phyloP scores from a whole-genome alignment of 2,113 vertebrate genomes.

The Psittacara wagleri region DNA sequence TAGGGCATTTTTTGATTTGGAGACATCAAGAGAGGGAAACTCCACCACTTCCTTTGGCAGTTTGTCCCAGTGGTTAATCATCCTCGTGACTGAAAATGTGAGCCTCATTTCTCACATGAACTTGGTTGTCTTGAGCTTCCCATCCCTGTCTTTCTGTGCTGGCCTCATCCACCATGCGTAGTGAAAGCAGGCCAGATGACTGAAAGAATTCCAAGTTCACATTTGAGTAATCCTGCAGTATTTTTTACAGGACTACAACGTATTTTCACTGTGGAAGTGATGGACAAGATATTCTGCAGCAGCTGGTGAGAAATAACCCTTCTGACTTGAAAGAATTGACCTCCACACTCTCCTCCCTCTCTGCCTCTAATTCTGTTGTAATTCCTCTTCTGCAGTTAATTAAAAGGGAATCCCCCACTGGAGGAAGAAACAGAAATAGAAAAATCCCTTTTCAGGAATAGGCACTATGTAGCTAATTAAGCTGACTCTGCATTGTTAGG shows the following conservation, averaged over 20 bases:
- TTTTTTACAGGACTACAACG: not conserved
- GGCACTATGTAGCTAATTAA: not conserved
- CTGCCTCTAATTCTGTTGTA: not conserved
- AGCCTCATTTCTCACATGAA: not conserved
- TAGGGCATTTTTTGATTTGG: not conserved
- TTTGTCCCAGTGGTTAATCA: not conserved
- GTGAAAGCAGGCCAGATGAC: not conserved
- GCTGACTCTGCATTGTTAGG: not conserved
- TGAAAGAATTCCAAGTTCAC: not conserved
- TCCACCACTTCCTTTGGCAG: not conserved
- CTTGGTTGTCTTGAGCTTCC: not conserved
- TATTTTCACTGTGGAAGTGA: not conserved
- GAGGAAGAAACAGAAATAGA: slow-evolving; percentile 5
- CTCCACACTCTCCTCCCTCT: not conserved
- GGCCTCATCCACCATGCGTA: not conserved
- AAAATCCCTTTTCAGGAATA: slow-evolving; percentile 20
- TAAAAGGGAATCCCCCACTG: slow-evolving; percentile 41
- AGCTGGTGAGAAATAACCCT: slow-evolving; percentile 1
- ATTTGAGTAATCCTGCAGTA: not conserved
- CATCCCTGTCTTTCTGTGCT: not conserved
- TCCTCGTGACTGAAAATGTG: not conserved
- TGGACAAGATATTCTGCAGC: not conserved
- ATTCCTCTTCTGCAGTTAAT: not conserved
- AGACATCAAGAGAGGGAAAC: not conserved
- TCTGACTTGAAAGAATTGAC: not conserved